Conservation (phyloP, 2,113 vertebrate species). For the Pygoscelis adeliae region DNA sequence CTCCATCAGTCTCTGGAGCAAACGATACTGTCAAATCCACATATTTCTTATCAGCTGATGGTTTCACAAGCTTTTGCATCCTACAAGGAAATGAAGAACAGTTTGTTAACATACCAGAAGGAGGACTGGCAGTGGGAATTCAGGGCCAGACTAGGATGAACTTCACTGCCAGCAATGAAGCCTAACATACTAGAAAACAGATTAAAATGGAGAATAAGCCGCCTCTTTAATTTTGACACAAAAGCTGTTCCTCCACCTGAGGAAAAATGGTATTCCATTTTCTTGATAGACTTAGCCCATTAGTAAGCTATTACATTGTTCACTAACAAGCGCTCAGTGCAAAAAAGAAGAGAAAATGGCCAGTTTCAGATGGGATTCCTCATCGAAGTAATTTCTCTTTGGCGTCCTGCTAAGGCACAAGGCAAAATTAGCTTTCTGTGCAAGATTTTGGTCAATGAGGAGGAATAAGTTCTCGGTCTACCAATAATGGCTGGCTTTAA, state of each 20-base stretch:
- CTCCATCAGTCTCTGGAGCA: conserved; percentile 89
- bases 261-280: background rate
- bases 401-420: background rate
- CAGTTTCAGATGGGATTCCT: background rate
- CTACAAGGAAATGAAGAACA: conserved; percentile 71
- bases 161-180: background rate
- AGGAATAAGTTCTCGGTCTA: background rate
- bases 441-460: background rate
- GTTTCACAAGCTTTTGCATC: conserved; percentile 98
- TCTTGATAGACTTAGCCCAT: background rate
- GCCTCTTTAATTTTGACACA: background rate
- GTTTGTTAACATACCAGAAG: background rate
- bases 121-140: background rate
- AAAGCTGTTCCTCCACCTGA: background rate
- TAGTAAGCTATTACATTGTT: background rate
- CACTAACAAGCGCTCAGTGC: background rate
- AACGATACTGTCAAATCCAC: conserved; percentile 97
- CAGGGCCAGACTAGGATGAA: background rate
- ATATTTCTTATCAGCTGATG: conserved; percentile 88
- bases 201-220: background rate
- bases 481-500: background rate
- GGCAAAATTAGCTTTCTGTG: background rate
- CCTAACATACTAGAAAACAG: background rate
- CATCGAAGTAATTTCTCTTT: background rate
- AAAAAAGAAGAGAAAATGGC: background rate